These are phyloP conservation scores for Hesperia comma DNA, from an alignment of 2,888 invertebrate species.

Conservation along the genomic window DNA sequence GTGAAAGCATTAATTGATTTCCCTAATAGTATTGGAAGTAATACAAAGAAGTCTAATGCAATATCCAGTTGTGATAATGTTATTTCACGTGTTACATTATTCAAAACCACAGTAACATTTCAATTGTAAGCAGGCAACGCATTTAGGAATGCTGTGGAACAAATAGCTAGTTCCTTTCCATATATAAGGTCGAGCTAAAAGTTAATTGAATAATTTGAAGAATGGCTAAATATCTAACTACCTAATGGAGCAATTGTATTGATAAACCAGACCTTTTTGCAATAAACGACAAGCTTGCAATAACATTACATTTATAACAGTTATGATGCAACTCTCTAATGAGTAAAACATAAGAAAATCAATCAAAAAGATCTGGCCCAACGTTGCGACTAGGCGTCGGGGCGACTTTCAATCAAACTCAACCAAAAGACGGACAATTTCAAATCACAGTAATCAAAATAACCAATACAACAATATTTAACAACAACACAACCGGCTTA, in stretches of 20 bases:
- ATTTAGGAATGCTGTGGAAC: conserved; percentile 59
- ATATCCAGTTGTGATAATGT: neutral
- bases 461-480: conserved; percentile 56
- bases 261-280: conserved; percentile 71
- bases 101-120: conserved; percentile 16
- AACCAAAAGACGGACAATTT: conserved; percentile 57
- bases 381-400: conserved; percentile 77
- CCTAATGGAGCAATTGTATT: conserved; percentile 81
- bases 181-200: conserved; percentile 74
- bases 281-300: conserved; percentile 50
- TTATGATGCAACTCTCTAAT: conserved; percentile 36
- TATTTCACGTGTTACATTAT: conserved; percentile 4
- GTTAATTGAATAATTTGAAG: conserved; percentile 67
- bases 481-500: conserved; percentile 58
- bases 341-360: conserved; percentile 46
- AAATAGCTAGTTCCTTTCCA: conserved; percentile 44
- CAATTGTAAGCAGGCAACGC: neutral
- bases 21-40: neutral
- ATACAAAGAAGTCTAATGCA: neutral
- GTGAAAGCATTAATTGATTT: neutral
- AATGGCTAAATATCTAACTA: conserved; percentile 82
- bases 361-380: conserved; percentile 69
- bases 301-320: conserved; percentile 48
- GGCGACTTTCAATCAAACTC: conserved; percentile 67
- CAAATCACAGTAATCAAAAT: conserved; percentile 63